These are phyloP conservation scores for Thalpophila matura DNA, from an alignment of 2,888 invertebrate genomes.

Conservation along the genomic window DNA sequence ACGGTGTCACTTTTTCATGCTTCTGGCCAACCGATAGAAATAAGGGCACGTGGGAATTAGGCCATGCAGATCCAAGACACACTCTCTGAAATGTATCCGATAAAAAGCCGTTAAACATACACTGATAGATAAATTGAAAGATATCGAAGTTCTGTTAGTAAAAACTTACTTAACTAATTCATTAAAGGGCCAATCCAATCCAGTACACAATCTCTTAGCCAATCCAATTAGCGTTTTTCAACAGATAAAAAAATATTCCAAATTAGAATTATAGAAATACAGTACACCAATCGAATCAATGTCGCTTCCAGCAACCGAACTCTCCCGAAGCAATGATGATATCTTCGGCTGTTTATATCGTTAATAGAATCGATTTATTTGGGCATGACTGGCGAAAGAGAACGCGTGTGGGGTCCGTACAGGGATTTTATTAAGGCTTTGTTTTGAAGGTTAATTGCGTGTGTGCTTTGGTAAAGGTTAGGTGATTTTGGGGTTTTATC, in stretches of 20 bases:
- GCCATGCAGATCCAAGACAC: no score
- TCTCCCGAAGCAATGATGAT: conserved; percentile 64
- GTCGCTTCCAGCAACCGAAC: conserved; percentile 52
- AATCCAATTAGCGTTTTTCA: no score
- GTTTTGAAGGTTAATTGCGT: conserved; percentile 48
- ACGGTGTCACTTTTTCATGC: no score
- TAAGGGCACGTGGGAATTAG: no score
- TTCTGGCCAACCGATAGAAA: no score
- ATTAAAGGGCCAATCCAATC: no score
- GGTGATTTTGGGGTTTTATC: conserved; percentile 8
- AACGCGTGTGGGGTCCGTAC: conserved; percentile 82
- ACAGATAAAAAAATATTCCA: background rate
- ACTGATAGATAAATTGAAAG: no score
- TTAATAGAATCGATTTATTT: conserved; percentile 86
- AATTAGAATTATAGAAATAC: background rate
- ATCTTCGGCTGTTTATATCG: conserved; percentile 79
- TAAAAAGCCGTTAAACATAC: no score
- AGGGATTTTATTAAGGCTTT: conserved; percentile 12
- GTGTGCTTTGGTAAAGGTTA: conserved; percentile 12
- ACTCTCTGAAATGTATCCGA: no score
- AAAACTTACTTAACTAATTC: no score
- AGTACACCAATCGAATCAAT: background rate
- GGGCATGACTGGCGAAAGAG: conserved; percentile 82
- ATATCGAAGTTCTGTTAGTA: no score
- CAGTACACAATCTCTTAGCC: no score